Conservation (phyloP, 2,797 vertebrate genomes). For the Crocodylus rhombifer region DNA sequence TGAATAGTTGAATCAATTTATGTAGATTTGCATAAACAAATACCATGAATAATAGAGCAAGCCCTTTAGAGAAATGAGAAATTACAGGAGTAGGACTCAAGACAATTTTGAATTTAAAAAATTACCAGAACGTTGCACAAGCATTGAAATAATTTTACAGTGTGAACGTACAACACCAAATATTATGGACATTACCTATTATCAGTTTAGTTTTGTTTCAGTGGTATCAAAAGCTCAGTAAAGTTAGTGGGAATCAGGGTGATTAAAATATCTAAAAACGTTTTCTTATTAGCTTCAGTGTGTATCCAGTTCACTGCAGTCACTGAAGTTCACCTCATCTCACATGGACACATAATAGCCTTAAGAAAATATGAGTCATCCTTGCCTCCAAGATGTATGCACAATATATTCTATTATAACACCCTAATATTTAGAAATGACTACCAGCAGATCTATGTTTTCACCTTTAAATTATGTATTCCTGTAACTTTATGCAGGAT, state of each 20-base stretch:
- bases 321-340: neutral
- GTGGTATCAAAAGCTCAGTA: neutral
- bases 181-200: neutral
- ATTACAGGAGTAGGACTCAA: neutral
- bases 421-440: neutral
- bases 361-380: neutral
- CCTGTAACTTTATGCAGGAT: neutral
- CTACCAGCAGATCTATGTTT: no score
- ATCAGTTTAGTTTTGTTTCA: neutral
- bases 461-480: no score
- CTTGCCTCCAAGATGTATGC: neutral
- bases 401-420: neutral
- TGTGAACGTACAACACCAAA: neutral
- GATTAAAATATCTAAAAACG: neutral
- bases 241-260: neutral
- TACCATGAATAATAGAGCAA: neutral
- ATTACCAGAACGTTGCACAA: neutral
- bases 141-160: neutral
- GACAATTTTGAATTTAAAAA: neutral
- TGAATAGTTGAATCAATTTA: neutral
- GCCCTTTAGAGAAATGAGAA: neutral
- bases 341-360: neutral
- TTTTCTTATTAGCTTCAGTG: neutral
- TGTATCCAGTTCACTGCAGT: neutral
- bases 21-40: accelerated